Base-by-base conservation (phyloP, 2,888 invertebrate genomes). In the Yponomeuta plumbellus region DNA sequence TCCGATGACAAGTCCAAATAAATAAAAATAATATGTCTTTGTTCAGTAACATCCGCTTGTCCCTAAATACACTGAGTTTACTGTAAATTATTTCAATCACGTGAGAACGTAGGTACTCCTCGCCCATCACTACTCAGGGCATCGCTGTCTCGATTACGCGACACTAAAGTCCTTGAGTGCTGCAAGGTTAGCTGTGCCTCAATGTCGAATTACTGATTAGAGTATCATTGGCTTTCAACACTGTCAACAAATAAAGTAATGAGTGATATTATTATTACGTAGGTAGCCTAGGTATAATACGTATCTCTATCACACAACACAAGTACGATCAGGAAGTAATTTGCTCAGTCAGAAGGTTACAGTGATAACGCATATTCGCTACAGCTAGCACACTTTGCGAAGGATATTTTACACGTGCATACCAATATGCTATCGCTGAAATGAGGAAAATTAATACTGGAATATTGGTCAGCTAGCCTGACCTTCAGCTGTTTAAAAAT, bases 311-410 rank as follows among this genome's bases (percentile, higher is more conserved):
- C 34, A 17, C 64, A 26, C 74, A 71, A 17, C 64, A 26, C 74
- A 71, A 76, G 72, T 82, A 85, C 80, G 78, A 85, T 76, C 75
- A 87, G 90, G 89, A 90, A 90, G 88, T 84, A 84, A 88, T 89
- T 88, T 85, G 80, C 83, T 82, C 83, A 78, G 74, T 74, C 75
- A 84, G 88, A 90, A 90, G 89, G 89, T 85, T 83, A 82, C 74
- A 72, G 76, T 81, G 88, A 87, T 90, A 89, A 86, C 82, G 75
- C 75, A 77, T 70, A 68, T 69, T 64, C 66, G 62, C 65, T 67
- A 67, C 65, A 70, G 44, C 52, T 17, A 62, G 13, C 44, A 52
- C 44, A 52, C 17, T 52, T 17, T 13, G 44, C 13, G 44, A 44
- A 52, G 44, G 44, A 17, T 26, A n/a, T 58, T 21, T 58, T 34